phyloP scores from a whole-genome alignment of 2,797 vertebrate genomes.

The Typhlichthys eigenmanni region DNA sequence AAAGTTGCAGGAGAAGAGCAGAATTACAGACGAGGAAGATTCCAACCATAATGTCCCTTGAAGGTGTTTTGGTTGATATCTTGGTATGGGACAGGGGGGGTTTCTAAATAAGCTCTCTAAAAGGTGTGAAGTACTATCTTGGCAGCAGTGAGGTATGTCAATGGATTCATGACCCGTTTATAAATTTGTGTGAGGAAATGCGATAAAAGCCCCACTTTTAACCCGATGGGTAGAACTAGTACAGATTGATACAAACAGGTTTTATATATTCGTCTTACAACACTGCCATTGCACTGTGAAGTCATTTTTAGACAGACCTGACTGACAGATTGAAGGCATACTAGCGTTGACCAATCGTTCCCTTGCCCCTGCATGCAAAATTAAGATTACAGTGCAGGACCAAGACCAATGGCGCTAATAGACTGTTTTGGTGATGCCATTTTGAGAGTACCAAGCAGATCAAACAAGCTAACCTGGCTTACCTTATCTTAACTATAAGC shows the following conservation, averaged over 20 bases:
- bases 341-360: conserved; percentile 3
- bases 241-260: conserved; percentile 33
- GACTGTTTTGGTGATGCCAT: background rate
- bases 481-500: background rate
- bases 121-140: too few species aligned
- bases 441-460: too few species aligned
- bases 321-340: conserved; percentile 4
- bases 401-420: background rate
- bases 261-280: conserved; percentile 64
- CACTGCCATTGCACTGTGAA: conserved; percentile 75
- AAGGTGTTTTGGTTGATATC: conserved; percentile 18
- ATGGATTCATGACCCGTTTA: conserved; percentile 36
- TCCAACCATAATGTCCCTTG: conserved; percentile 17
- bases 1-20: background rate
- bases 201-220: conserved; percentile 7
- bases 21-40: background rate
- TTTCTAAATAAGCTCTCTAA: conserved; percentile 14
- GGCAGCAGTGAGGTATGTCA: background rate
- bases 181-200: conserved; percentile 12
- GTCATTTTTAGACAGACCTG: conserved; percentile 32
- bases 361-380: background rate
- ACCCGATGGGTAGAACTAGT: conserved; percentile 5
- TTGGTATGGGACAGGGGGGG: background rate
- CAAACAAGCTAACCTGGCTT: too few species aligned
- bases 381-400: background rate